A percentile compares a stretch with the other conserved stretches of the same genome.
phyloP scores from a whole-genome alignment of 2,888 invertebrate species.

The Apodemia zela region DNA sequence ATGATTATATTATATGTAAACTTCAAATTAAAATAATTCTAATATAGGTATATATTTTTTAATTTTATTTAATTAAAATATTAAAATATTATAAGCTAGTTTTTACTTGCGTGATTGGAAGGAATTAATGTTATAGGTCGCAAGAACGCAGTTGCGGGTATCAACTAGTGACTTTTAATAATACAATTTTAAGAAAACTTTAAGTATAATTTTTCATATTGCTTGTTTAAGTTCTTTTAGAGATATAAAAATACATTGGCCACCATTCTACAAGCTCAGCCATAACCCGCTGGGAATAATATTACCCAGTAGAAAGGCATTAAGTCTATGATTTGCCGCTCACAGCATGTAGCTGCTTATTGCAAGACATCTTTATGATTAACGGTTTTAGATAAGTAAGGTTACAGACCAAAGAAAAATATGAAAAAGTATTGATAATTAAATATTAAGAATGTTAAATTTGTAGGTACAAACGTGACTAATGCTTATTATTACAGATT shows the following conservation, averaged over 20 bases:
- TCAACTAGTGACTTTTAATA: too few species aligned
- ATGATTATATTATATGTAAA: too few species aligned
- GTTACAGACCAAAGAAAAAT: background rate
- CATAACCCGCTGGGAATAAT: slow-evolving; percentile 30
- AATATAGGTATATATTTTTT: too few species aligned
- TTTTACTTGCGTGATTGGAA: too few species aligned
- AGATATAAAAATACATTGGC: slow-evolving; percentile 1
- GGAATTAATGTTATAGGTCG: too few species aligned
- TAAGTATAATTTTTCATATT: background rate
- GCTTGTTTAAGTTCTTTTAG: background rate
- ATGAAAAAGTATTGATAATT: background rate
- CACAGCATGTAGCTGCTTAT: slow-evolving; percentile 33
- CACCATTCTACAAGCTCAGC: background rate
- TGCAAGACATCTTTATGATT: slow-evolving; percentile 33
- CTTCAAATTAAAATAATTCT: too few species aligned
- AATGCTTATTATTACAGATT: too few species aligned
- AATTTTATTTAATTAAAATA: too few species aligned
- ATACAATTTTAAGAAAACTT: too few species aligned
- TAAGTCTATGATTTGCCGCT: slow-evolving; percentile 29
- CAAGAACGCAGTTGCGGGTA: too few species aligned
- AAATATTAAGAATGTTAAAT: background rate
- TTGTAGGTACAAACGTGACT: too few species aligned
- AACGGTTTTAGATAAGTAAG: slow-evolving; percentile 24
- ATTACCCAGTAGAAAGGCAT: slow-evolving; percentile 29
- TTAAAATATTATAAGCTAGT: too few species aligned